These are phyloP conservation scores for Coreius guichenoti DNA, from an alignment of 2,797 vertebrate genomes.

Conservation along the genomic window DNA sequence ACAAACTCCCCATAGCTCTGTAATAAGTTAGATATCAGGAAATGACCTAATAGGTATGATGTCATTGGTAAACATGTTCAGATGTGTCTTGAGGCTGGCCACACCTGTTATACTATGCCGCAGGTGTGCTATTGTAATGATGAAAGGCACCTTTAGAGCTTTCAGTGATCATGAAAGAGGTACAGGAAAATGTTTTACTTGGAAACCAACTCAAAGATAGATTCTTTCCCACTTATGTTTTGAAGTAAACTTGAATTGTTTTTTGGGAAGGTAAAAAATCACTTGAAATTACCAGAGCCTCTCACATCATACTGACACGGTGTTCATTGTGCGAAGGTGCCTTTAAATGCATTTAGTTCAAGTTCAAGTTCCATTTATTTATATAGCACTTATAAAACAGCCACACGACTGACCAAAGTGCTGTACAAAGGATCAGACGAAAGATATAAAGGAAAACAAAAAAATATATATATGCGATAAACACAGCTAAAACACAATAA, in stretches of 20 bases:
- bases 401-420: too few species aligned
- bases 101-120: slow-evolving; percentile 43
- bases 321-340: not conserved
- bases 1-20: not conserved
- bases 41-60: slow-evolving; percentile 40
- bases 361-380: too few species aligned
- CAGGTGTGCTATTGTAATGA: slow-evolving; percentile 52
- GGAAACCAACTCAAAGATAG: not conserved
- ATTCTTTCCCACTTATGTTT: not conserved
- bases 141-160: slow-evolving; percentile 43
- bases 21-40: slow-evolving; percentile 32
- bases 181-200: slow-evolving; percentile 1
- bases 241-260: not conserved
- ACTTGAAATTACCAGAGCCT: not conserved
- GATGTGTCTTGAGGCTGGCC: slow-evolving; percentile 43
- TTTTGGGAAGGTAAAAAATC: not conserved
- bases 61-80: slow-evolving; percentile 52
- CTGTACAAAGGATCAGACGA: too few species aligned
- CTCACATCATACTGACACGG: not conserved
- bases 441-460: too few species aligned
- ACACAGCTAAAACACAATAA: too few species aligned
- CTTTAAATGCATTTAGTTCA: not conserved
- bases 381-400: too few species aligned
- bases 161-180: slow-evolving; percentile 19
- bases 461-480: too few species aligned